Conservation (phyloP, 2,113 vertebrate genomes). For the Haemorhous mexicanus region DNA sequence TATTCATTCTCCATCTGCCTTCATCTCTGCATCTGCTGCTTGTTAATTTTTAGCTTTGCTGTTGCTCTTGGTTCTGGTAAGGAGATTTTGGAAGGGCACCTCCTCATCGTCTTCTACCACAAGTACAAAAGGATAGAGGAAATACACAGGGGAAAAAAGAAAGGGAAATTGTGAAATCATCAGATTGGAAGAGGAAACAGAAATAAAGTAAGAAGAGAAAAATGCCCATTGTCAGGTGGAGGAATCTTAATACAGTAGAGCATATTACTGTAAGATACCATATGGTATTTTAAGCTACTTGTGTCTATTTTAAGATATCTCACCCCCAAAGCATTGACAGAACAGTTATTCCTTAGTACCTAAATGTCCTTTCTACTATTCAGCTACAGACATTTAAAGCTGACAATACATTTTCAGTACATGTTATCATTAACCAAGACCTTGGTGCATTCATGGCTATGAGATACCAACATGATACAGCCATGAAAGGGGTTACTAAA, state of each 20-base stretch:
- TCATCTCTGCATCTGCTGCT: background rate
- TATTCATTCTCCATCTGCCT: background rate
- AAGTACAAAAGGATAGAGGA: background rate
- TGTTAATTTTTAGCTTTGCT: background rate
- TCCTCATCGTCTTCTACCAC: background rate
- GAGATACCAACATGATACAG: background rate
- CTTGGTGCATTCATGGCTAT: background rate
- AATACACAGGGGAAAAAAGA: background rate
- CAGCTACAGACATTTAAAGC: background rate
- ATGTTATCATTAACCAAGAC: background rate
- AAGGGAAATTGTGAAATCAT: background rate
- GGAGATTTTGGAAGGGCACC: background rate
- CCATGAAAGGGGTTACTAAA: background rate
- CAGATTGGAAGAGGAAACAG: background rate
- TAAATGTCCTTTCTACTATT: background rate
- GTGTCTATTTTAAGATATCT: background rate
- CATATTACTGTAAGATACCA: background rate
- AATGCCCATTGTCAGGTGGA: background rate
- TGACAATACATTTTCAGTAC: background rate
- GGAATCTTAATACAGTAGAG: background rate
- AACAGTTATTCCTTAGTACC: background rate
- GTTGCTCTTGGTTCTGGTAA: background rate
- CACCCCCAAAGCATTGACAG: background rate
- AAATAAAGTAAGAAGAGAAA: background rate
- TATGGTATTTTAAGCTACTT: background rate